Evolutionary conservation across 2,113 vertebrate species (phyloP), one percentile per base, ranked within the genome.

Genomic region (Cyrtonyx montezumae): DNA sequence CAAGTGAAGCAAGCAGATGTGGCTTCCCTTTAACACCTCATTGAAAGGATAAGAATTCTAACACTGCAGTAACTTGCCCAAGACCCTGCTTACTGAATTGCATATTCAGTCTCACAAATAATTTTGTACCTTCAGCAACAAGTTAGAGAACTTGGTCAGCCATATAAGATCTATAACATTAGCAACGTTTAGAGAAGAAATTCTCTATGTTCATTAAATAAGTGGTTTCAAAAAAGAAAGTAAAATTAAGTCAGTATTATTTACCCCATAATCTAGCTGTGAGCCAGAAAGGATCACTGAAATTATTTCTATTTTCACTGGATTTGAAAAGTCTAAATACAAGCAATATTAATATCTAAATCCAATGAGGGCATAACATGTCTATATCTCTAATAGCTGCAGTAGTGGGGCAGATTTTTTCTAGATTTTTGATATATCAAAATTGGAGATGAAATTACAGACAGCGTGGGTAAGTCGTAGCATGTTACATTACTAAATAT

Each of bases 1-100:
- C 87, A 93, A 91, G 49, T 83, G 65, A 93, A 22, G 62, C 58
- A 91, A 94, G 82, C 88, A 96, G 88, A 90, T 96, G 89, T 85
- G 68, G 11, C 42, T 94, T 95, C 48, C 23, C 81, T 68, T 68
- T 78, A 93, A 89, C 68, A 94, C 55, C n/a, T 88, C 77, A 79
- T 78, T 96, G 88, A 84, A 87, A 92, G 46, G 59, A 65, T 80
- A 95, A 83, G 76, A 93, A 32, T 37, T 68, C 53, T 62, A 74
- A 74, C 46, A 82, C 51, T 22, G 32, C 43, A 68, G 11, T 51
- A 82, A 48, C 78, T 88, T 78, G 63, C 79, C 76, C 87, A 74
- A 89, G 84, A 79, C 22, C 19, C 20, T 22, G 59, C 59, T 66
- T 76, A 37, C 32, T 40, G 69, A 92, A 87, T 81, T 79, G 58